Evolutionary conservation across 2,113 vertebrate genomes (phyloP).

Genomic region (Hypocryptadius cinnamomeus): DNA sequence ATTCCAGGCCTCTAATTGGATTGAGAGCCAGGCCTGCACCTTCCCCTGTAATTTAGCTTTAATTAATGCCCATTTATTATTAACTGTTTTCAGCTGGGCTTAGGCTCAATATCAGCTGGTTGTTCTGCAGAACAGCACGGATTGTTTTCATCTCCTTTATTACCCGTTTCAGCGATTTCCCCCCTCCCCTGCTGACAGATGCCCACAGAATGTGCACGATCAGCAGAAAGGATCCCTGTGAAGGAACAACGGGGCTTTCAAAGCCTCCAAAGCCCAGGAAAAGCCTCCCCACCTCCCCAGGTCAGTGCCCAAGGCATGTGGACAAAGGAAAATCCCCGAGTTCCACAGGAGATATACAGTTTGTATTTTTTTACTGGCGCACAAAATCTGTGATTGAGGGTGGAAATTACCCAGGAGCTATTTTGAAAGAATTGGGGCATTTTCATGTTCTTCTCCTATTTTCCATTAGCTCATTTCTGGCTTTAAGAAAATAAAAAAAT

Average conservation of each 20-base stretch:
- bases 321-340: not conserved
- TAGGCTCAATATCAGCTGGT: conserved; percentile 7
- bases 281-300: not conserved
- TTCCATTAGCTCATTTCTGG: not conserved
- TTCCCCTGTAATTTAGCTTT: conserved; percentile 42
- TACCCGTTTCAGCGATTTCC: not conserved
- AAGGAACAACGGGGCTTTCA: conserved; percentile 10
- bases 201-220: not conserved
- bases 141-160: conserved; percentile 33
- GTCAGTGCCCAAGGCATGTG: not conserved
- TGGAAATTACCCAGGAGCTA: not conserved
- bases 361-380: not conserved
- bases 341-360: not conserved
- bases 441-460: not conserved
- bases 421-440: conserved; percentile 33
- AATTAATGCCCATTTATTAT: conserved; percentile 53
- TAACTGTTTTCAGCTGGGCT: conserved; percentile 22
- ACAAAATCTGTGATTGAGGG: not conserved
- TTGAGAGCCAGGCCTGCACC: not conserved
- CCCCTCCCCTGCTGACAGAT: conserved; percentile 5
- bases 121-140: not conserved
- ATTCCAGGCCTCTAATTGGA: not conserved
- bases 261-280: not conserved
- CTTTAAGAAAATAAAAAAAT: not conserved
- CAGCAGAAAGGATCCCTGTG: not conserved